Evolutionary conservation across 2,797 vertebrate species (phyloP).

Genomic region (Acipenser ruthenus): DNA sequence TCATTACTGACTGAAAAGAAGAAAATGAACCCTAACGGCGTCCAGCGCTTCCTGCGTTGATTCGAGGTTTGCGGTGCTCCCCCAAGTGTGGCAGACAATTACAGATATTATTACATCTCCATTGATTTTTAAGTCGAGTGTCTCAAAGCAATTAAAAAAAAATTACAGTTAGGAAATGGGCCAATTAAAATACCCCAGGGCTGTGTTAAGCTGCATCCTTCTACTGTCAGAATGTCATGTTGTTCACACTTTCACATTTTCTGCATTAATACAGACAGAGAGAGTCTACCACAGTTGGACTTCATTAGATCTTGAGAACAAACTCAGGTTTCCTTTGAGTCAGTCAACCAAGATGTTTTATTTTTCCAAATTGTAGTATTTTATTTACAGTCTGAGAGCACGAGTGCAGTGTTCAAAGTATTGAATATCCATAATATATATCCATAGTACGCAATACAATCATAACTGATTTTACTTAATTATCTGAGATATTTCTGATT

Average conservation of each 20-base stretch:
- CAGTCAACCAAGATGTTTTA: conserved; percentile 8
- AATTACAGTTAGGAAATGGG: conserved; percentile 73
- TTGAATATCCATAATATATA: too few relatives aligned
- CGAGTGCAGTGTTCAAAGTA: too few relatives aligned
- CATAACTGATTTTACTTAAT: too few relatives aligned
- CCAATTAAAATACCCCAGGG: conserved; percentile 68
- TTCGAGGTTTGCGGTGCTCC: conserved; percentile 63
- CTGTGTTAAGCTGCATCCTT: conserved; percentile 38
- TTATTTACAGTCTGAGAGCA: too few relatives aligned
- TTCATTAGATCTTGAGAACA: conserved; percentile 17
- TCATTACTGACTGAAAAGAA: conserved; percentile 66
- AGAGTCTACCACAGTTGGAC: conserved; percentile 11
- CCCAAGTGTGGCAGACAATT: conserved; percentile 72
- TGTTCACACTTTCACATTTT: conserved; percentile 29
- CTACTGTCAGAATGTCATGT: conserved; percentile 55
- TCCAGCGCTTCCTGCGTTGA: conserved; percentile 67
- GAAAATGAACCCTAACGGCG: conserved; percentile 68
- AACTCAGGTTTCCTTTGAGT: conserved; percentile 19
- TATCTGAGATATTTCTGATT: too few relatives aligned
- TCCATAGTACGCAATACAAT: too few relatives aligned
- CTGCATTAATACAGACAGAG: conserved; percentile 23
- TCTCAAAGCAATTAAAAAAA: conserved; percentile 73
- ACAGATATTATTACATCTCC: conserved; percentile 80
- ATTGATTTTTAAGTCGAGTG: conserved; percentile 66
- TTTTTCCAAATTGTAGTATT: too few relatives aligned